These are phyloP conservation scores for Chloroclystis v-ata DNA, from an alignment of 2,888 invertebrate species.

Conservation along the genomic window DNA sequence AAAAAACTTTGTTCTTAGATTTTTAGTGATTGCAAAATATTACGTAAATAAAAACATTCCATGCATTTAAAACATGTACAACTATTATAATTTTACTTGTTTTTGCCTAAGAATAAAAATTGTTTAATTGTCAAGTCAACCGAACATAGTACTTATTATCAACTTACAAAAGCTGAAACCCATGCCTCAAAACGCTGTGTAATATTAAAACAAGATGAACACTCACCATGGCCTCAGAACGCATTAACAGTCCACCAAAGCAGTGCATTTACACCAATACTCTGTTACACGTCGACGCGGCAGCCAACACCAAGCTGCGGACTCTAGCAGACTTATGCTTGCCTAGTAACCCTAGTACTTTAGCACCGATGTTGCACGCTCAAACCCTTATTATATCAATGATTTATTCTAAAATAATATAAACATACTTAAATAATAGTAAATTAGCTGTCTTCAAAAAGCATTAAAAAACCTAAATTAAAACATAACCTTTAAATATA, in stretches of 20 bases:
- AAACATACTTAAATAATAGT: neutral
- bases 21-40: no score
- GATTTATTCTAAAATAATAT: neutral
- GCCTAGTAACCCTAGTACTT: constrained; percentile 67
- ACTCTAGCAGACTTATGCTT: constrained; percentile 72
- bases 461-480: neutral
- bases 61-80: no score
- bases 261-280: constrained; percentile 76
- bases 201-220: constrained; percentile 70
- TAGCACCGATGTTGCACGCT: constrained; percentile 58
- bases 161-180: no score
- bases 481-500: neutral
- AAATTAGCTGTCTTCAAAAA: no score
- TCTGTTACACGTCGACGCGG: constrained; percentile 68
- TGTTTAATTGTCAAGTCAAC: no score
- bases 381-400: constrained; percentile 33
- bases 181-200: constrained; percentile 19
- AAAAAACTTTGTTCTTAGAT: neutral
- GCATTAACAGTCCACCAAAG: constrained; percentile 77
- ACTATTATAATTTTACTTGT: no score
- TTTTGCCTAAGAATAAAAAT: no score
- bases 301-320: constrained; percentile 75
- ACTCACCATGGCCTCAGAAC: constrained; percentile 73
- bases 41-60: no score
- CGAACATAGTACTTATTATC: no score